Conservation (phyloP, 2,888 invertebrate species). For the Rhorus exstirpatorius region DNA sequence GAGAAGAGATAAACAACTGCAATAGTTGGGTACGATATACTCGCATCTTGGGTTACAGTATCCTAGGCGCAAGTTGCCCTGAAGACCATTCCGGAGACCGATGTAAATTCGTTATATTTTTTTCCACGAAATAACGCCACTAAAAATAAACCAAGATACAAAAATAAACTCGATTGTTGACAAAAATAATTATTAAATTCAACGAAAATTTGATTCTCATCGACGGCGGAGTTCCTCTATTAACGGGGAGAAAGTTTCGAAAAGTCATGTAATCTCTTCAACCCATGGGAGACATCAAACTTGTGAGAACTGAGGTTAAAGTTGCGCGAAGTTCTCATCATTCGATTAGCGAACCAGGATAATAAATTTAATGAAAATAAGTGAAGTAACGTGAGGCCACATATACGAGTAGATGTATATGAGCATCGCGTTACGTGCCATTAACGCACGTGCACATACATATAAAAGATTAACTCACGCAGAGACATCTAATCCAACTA, state of each 20-base stretch:
- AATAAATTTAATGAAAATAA: conserved; percentile 24
- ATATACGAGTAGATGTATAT: conserved; percentile 30
- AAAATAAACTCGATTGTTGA: background rate
- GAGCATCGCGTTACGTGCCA: conserved; percentile 59
- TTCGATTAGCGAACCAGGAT: background rate
- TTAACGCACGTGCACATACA: conserved; percentile 61
- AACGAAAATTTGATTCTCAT: background rate
- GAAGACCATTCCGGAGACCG: background rate
- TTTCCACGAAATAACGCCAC: background rate
- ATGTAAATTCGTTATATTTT: background rate
- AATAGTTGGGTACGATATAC: conserved; percentile 8
- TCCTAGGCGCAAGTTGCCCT: background rate
- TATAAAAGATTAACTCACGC: conserved; percentile 37
- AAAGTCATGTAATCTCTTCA: background rate
- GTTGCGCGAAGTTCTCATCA: background rate
- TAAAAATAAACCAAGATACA: background rate
- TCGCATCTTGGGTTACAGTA: conserved; percentile 8
- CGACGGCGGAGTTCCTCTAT: too few relatives aligned
- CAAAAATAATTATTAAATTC: background rate
- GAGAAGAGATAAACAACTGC: background rate
- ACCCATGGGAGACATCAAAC: background rate
- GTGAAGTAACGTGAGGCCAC: conserved; percentile 25
- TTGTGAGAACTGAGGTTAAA: conserved; percentile 3
- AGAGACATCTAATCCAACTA: conserved; percentile 46
- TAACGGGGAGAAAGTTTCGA: too few relatives aligned